Evolutionary conservation across 53 echinoderm and acorn worm genomes (phyloP).

Genomic region (Echinometra lucunter): DNA sequence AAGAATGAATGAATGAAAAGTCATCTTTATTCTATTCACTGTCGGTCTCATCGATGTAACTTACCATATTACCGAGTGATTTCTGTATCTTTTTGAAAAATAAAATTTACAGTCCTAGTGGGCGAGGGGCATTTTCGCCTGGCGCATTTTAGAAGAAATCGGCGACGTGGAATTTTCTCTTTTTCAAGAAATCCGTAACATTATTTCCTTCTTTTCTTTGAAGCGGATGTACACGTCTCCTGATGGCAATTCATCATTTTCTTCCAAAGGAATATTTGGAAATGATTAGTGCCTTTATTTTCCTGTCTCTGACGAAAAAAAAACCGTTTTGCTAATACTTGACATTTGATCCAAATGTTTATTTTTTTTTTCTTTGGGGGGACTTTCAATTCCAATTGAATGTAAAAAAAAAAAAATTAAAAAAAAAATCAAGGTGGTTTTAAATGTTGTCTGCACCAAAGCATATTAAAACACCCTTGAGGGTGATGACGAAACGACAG

Average conservation of each 20-base stretch:
- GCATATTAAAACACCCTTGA: neutral
- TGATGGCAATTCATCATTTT: neutral
- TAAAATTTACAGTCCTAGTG: too few species aligned
- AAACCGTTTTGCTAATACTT: neutral
- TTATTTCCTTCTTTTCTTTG: neutral
- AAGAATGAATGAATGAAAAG: too few species aligned
- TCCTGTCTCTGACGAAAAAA: neutral
- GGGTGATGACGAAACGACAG: too few species aligned
- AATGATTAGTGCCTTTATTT: neutral
- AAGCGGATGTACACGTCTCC: neutral
- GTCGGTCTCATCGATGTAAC: too few species aligned
- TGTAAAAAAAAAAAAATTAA: too few species aligned
- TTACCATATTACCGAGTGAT: too few species aligned
- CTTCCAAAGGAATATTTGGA: neutral
- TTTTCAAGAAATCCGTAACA: neutral
- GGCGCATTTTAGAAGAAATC: neutral
- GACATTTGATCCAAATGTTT: neutral
- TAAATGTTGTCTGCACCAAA: neutral
- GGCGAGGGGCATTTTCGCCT: too few species aligned
- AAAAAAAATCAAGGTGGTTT: constrained; percentile 37
- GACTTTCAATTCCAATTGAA: neutral
- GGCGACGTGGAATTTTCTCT: neutral
- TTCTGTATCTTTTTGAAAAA: too few species aligned
- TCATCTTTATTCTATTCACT: too few species aligned
- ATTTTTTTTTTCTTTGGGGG: constrained; percentile 20